Evolutionary conservation across 1,140 invertebrate species (phyloP).

Genomic region (Panulirus ornatus): DNA sequence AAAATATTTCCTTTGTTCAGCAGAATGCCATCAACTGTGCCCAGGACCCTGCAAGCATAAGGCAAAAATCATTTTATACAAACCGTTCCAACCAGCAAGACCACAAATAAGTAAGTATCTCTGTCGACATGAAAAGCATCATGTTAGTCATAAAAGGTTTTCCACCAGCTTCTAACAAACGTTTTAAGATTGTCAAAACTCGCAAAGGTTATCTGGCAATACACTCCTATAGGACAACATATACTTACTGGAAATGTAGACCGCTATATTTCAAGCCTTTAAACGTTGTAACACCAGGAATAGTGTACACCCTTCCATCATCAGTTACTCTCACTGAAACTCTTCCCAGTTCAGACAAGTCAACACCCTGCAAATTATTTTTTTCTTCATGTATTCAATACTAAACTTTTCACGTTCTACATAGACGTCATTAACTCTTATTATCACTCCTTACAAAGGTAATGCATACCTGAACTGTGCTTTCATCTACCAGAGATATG

Average conservation of each 20-base stretch:
- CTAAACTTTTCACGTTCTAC: too few relatives aligned
- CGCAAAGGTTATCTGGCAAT: too few relatives aligned
- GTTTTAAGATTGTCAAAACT: too few relatives aligned
- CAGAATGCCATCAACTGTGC: slow-evolving; percentile 31
- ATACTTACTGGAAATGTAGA: slow-evolving; percentile 12
- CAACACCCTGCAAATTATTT: slow-evolving; percentile 34
- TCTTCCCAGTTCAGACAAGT: slow-evolving; percentile 33
- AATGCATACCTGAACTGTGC: slow-evolving; percentile 43
- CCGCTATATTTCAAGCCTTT: slow-evolving; percentile 6
- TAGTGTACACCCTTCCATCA: neutral
- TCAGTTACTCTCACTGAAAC: neutral
- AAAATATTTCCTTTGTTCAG: slow-evolving; percentile 6
- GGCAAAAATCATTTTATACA: neutral
- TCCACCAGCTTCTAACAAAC: too few relatives aligned
- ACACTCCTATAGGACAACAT: too few relatives aligned
- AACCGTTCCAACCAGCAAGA: too few relatives aligned
- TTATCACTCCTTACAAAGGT: too few relatives aligned
- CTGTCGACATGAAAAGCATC: too few relatives aligned
- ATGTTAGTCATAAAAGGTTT: too few relatives aligned
- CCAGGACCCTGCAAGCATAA: slow-evolving; percentile 22
- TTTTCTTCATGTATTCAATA: too few relatives aligned
- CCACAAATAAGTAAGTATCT: too few relatives aligned
- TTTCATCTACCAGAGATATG: slow-evolving; percentile 8
- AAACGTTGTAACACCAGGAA: slow-evolving; percentile 35
- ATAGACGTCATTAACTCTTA: too few relatives aligned